Base-by-base conservation (phyloP, 2,888 invertebrate species). In the Chorisops tibialis region DNA sequence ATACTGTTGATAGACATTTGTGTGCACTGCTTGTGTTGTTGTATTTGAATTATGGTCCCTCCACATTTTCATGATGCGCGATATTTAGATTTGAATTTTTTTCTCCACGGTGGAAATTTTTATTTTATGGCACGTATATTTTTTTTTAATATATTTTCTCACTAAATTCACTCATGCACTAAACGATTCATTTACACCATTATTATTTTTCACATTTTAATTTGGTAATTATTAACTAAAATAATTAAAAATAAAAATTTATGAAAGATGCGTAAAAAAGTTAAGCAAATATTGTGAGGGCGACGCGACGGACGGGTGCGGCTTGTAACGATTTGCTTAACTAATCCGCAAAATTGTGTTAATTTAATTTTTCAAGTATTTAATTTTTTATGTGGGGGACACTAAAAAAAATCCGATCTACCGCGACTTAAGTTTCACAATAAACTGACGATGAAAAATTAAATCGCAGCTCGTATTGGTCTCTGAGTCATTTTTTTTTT, bases 1-100 rank as follows among this genome's bases (percentile, higher is more conserved):
- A 61, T 67, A 68, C 41, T 66, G 68, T 41, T 67, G 66, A 63
- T 68, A 68, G 3, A 63, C 37, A 49, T 47, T 49, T 18, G 63
- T n/a, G 45, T 66, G 62, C 30, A 63, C 48, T 48, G 62, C 51
- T n/a, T 59, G 47, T 41, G 65, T 41, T 14, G 64, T 62, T 18
- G 51, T 49, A 41, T 60, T 60, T 14, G 60, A 61, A 49, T 61
- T 61, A 37, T 61, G 61, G 51, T 61, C 61, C 43, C 61, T 38
- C 61, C 61, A 61, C 61, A 61, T 51, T 14, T 60, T 60, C 60
- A 60, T 60, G 18, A 21, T 60, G 38, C 19, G n/a, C 5, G 16
- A n/a, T 30, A 4, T 35, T 50, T 50, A 50, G 18, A n/a, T 37
- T 11, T 38, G 35, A 30, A 16, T 3, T n/a, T 16, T 11, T 18